A percentile compares a stretch with the other conserved stretches of the same genome.
Evolutionary conservation across 2,113 vertebrate species (phyloP).

Genomic region (Nannobrachium achirus): DNA sequence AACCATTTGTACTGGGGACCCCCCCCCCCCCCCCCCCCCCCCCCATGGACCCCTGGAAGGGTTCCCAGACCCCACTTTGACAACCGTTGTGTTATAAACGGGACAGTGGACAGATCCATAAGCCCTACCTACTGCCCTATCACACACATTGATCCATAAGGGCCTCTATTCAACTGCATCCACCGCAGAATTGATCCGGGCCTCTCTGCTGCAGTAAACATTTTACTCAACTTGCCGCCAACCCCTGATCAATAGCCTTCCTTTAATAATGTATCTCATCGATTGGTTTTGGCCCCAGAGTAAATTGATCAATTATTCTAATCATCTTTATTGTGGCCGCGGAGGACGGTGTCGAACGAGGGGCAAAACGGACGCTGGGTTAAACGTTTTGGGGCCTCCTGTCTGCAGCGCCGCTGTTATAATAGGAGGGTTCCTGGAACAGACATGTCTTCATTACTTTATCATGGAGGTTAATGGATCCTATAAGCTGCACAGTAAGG

Average conservation of each 20-base stretch:
- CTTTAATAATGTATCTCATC: constrained; percentile 85
- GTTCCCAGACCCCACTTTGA: no score
- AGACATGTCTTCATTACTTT: constrained; percentile 20
- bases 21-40: no score
- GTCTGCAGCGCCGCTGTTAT: background rate
- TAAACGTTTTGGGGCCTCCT: constrained; percentile 48
- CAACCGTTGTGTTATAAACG: constrained; percentile 41
- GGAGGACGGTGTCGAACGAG: constrained; percentile 50
- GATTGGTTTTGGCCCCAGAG: constrained; percentile 79
- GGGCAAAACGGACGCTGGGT: constrained; percentile 47
- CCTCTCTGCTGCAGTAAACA: constrained; percentile 80
- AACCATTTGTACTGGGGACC: no score
- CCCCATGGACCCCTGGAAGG: no score
- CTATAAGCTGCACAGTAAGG: no score
- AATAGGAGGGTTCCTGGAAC: background rate
- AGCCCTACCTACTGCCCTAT: constrained; percentile 59
- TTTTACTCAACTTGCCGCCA: constrained; percentile 76
- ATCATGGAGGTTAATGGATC: constrained; percentile 8
- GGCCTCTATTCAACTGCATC: constrained; percentile 74
- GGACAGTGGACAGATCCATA: constrained; percentile 71
- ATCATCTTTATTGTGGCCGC: constrained; percentile 65
- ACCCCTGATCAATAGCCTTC: constrained; percentile 78
- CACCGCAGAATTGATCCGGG: constrained; percentile 73
- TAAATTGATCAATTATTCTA: constrained; percentile 84
- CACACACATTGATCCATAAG: constrained; percentile 69